Conservation (phyloP, 2,113 vertebrate species). For the Tragelaphus scriptus region DNA sequence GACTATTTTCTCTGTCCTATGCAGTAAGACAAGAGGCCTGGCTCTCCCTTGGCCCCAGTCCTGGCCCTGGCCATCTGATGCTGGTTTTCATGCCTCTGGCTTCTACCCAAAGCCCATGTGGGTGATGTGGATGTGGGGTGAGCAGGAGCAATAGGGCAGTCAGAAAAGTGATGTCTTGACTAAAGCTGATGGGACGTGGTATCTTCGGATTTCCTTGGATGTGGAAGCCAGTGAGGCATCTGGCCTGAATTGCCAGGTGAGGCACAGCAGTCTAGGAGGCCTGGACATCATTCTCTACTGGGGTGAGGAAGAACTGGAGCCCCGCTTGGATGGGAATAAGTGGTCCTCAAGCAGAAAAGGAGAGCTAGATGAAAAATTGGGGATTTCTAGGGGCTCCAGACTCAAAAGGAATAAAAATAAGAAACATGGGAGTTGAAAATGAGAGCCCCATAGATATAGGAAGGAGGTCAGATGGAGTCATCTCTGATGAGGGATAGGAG, state of each 20-base stretch:
- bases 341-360: fast-evolving
- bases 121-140: neutral
- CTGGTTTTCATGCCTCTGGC: neutral
- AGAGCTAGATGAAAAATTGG: fast-evolving
- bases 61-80: fast-evolving
- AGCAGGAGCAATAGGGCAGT: neutral
- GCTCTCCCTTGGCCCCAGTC: neutral
- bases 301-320: too few species aligned
- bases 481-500: neutral
- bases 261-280: neutral
- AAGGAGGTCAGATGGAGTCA: neutral
- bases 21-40: neutral
- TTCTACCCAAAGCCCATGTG: neutral
- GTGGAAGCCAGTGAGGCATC: neutral
- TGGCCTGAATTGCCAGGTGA: neutral
- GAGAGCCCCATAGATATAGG: neutral
- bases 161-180: neutral
- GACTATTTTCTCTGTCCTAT: neutral
- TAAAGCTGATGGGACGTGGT: neutral
- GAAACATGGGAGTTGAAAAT: neutral
- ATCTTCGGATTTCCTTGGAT: neutral
- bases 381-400: neutral
- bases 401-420: neutral
- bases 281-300: neutral
- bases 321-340: fast-evolving